Percentiles rank a stretch among this genome's conserved stretches.
phyloP scores from a whole-genome alignment of 92 coral and sea anemone genomes.

The Epizoanthus rinbou region DNA sequence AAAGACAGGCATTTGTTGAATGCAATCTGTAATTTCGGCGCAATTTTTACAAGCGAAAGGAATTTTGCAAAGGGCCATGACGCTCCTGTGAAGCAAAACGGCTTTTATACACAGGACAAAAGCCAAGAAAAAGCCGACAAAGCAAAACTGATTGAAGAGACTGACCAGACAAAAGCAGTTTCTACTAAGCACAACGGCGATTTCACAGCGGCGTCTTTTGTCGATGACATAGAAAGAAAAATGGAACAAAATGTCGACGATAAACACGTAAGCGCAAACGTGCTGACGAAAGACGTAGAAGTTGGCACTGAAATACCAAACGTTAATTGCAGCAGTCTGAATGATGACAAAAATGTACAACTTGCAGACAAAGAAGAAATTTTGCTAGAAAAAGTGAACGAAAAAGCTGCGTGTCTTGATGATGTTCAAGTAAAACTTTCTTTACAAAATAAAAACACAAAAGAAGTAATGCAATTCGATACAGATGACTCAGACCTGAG shows the following conservation, averaged over 20 bases:
- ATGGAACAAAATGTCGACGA: not conserved
- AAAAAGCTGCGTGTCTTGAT: slow-evolving; percentile 17
- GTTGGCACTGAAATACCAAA: not conserved
- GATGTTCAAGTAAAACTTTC: slow-evolving; percentile 18
- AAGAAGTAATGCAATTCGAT: not conserved
- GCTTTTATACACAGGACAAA: not conserved
- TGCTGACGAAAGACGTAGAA: not conserved
- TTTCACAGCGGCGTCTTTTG: not conserved
- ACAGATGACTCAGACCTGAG: not conserved
- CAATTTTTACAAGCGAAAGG: slow-evolving; percentile 9
- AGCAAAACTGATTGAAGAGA: not conserved
- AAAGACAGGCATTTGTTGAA: slow-evolving; percentile 1
- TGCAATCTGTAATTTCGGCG: slow-evolving; percentile 29
- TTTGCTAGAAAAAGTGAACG: slow-evolving; percentile 15
- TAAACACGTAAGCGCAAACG: not conserved
- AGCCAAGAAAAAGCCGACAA: not conserved
- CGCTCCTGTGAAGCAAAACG: not conserved
- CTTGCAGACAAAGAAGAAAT: not conserved
- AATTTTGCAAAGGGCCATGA: not conserved
- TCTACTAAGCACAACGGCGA: not conserved
- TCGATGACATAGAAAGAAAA: not conserved
- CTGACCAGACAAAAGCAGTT: not conserved
- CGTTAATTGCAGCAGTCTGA: not conserved
- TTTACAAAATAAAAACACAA: slow-evolving; percentile 1
- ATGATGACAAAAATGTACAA: not conserved